Base-by-base conservation (phyloP, 2,888 invertebrate species). In the Tetanocera ferruginea region DNA sequence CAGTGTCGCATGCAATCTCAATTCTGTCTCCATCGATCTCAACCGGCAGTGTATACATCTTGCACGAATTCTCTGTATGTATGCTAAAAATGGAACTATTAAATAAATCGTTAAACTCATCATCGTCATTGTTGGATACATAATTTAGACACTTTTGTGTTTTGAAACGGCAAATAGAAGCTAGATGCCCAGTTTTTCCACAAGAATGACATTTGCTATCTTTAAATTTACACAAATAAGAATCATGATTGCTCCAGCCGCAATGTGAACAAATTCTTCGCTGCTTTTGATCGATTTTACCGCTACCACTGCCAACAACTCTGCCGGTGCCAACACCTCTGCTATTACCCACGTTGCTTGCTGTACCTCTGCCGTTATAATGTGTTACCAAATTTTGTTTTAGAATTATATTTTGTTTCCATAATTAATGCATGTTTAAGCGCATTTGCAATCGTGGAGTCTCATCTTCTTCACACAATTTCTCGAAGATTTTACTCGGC, bases 41-140 rank as follows among this genome's bases (percentile, higher is more conserved):
- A 0, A 78, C 71, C 70, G 64, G 69, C 31, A 75, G 37, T 17
- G 62, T 64, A 55, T 78, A 76, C 3, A 78, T 4, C 51, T 57
- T 74, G 37, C 34, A 37, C 17, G 62, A 52, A 37, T 49, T 37
- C 52, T 78, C 64, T 62, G 37, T 71, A 37, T 31, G 43, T 17
- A 75, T 66, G 71, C 64, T 71, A 57, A 52, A 78, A 66, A 74
- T 62, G 52, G 70, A 78, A 75, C 52, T 70, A 62, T 74, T 69
- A 62, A 62, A 69, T 23, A 51, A 3, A 49, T 69, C 62, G 64
- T 75, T 52, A 57, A 31, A 43, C 9, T 19, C 57, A 11, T 25
- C 52, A 37, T 57, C 43, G 17, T 76, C 71, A 17, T 62, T 74
- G 49, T 74, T 73, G 19, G 77, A 74, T 74, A 77, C 69, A 75